Percentiles rank a stretch among this genome's conserved stretches.
Evolutionary conservation across 2,113 vertebrate genomes (phyloP).

Genomic region (Chaetops frenatus): DNA sequence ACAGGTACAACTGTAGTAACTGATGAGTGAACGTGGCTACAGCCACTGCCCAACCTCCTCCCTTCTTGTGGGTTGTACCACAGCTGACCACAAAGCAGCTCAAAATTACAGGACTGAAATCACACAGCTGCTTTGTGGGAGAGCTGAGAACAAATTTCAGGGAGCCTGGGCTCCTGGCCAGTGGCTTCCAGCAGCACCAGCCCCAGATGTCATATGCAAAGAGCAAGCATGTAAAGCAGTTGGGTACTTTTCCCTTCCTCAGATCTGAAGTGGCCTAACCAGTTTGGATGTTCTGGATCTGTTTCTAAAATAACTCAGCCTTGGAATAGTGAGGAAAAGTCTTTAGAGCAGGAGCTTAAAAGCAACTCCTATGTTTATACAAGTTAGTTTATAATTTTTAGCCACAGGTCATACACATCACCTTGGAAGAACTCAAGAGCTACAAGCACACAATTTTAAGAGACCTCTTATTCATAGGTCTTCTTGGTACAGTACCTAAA

Average conservation of each 20-base stretch:
- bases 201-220: not conserved
- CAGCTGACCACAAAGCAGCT: not conserved
- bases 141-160: not conserved
- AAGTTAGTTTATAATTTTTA: not conserved
- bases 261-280: not conserved
- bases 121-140: not conserved
- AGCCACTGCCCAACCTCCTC: not conserved
- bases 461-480: not conserved
- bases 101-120: not conserved
- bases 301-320: not conserved
- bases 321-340: not conserved
- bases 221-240: accelerated
- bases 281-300: not conserved
- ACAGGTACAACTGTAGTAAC: not conserved
- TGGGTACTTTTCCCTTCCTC: not conserved
- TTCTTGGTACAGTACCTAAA: not conserved
- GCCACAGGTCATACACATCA: not conserved
- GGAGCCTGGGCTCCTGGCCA: not conserved
- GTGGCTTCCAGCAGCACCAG: not conserved
- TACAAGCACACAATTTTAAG: not conserved
- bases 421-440: not conserved
- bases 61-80: not conserved
- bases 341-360: not conserved
- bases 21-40: accelerated
- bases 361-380: not conserved